Conservation (phyloP, 2,113 vertebrate species). For the Lamprologus speciosus region DNA sequence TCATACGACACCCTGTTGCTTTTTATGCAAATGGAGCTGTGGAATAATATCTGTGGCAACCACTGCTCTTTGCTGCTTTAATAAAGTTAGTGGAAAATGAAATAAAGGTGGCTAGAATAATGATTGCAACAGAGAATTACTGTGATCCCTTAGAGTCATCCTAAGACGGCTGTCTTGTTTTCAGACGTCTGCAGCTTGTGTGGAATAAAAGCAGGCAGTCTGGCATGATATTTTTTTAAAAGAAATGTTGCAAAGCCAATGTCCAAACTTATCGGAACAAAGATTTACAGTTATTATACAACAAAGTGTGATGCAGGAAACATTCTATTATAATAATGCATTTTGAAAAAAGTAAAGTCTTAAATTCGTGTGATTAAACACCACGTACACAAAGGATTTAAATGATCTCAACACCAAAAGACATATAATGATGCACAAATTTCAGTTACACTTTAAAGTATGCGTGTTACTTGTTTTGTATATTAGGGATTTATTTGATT, state of each 20-base stretch:
- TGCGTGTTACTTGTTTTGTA: background rate
- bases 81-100: conserved; percentile 35
- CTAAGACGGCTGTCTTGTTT: conserved; percentile 19
- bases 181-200: background rate
- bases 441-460: background rate
- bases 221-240: background rate
- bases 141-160: conserved; percentile 20
- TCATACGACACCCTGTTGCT: conserved; percentile 30
- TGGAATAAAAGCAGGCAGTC: background rate
- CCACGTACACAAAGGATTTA: background rate
- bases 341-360: background rate
- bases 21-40: conserved; percentile 45
- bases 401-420: background rate
- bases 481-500: background rate
- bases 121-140: conserved; percentile 37
- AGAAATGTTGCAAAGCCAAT: background rate
- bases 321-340: background rate
- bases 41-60: conserved; percentile 47
- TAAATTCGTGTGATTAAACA: background rate
- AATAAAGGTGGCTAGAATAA: conserved; percentile 49
- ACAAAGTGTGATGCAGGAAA: background rate
- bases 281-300: background rate
- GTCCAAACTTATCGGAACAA: background rate
- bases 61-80: conserved; percentile 25
- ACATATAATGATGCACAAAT: background rate